phyloP scores from a whole-genome alignment of 1,140 invertebrate genomes.

The Drosophila aff. region DNA sequence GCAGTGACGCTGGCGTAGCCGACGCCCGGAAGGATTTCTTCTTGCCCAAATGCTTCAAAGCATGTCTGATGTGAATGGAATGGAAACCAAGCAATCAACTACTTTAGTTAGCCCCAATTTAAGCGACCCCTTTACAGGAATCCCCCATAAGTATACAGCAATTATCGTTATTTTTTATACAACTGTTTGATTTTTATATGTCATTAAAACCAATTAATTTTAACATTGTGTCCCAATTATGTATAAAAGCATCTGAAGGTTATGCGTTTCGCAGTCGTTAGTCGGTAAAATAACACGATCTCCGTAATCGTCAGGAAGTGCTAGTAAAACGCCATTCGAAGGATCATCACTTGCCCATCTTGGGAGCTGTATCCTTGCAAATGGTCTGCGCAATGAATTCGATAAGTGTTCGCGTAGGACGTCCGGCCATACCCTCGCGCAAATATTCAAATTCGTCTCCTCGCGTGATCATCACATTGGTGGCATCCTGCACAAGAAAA shows the following conservation, averaged over 20 bases:
- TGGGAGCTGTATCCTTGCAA: conserved; percentile 81
- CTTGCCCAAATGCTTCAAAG: conserved; percentile 20
- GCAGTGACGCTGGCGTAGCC: conserved; percentile 71
- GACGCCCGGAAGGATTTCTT: not conserved
- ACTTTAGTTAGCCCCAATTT: conserved; percentile 22
- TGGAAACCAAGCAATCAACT: conserved; percentile 60
- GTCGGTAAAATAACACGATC: conserved; percentile 37
- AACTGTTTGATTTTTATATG: conserved; percentile 65
- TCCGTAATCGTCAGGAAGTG: conserved; percentile 12
- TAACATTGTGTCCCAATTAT: conserved; percentile 36
- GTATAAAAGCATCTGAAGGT: conserved; percentile 22
- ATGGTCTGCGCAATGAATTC: conserved; percentile 88
- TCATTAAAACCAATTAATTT: conserved; percentile 64
- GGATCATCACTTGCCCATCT: conserved; percentile 52
- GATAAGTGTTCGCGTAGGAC: conserved; percentile 93
- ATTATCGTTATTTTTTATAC: conserved; percentile 42
- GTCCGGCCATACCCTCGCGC: conserved; percentile 89
- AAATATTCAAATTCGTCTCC: conserved; percentile 86
- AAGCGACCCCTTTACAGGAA: conserved; percentile 23
- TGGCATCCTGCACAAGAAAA: conserved; percentile 62
- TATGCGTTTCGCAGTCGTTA: conserved; percentile 12
- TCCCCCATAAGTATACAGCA: conserved; percentile 31
- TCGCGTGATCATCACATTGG: conserved; percentile 76
- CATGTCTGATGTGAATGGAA: conserved; percentile 28
- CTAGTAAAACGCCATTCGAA: conserved; percentile 10